phyloP scores from a whole-genome alignment of 2,113 vertebrate genomes.

The Erinaceus europaeus region DNA sequence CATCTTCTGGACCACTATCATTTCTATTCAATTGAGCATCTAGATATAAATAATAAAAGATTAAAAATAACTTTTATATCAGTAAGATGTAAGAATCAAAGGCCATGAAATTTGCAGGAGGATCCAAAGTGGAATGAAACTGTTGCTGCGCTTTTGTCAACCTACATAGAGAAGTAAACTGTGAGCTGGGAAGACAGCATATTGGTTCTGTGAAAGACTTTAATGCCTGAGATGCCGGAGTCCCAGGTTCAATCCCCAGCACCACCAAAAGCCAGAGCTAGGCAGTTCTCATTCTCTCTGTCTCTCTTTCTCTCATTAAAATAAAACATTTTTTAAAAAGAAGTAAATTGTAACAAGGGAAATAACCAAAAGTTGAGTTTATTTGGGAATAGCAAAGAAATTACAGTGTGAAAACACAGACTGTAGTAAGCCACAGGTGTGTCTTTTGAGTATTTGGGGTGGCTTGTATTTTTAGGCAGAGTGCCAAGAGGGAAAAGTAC shows the following conservation, averaged over 20 bases:
- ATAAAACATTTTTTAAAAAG: too few relatives aligned
- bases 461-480: not conserved
- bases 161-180: too few relatives aligned
- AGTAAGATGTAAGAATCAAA: not conserved
- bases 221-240: too few relatives aligned
- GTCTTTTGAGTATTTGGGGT: not conserved
- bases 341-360: not conserved
- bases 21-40: not conserved
- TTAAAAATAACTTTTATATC: not conserved
- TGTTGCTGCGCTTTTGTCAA: not conserved
- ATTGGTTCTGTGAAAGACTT: too few relatives aligned
- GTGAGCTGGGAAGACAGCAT: too few relatives aligned
- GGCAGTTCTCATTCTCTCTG: too few relatives aligned
- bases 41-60: not conserved
- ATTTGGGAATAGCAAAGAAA: not conserved
- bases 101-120: slow-evolving; percentile 17
- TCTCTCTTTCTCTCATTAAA: too few relatives aligned
- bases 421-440: not conserved
- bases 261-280: too few relatives aligned
- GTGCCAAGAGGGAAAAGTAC: not conserved
- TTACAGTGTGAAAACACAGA: not conserved
- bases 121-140: not conserved
- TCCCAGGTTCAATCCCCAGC: too few relatives aligned
- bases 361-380: not conserved
- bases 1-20: too few relatives aligned